Percentiles rank a stretch among this genome's conserved stretches.
Evolutionary conservation across 2,113 vertebrate genomes (phyloP).

Genomic region (Muscicapa adusta): DNA sequence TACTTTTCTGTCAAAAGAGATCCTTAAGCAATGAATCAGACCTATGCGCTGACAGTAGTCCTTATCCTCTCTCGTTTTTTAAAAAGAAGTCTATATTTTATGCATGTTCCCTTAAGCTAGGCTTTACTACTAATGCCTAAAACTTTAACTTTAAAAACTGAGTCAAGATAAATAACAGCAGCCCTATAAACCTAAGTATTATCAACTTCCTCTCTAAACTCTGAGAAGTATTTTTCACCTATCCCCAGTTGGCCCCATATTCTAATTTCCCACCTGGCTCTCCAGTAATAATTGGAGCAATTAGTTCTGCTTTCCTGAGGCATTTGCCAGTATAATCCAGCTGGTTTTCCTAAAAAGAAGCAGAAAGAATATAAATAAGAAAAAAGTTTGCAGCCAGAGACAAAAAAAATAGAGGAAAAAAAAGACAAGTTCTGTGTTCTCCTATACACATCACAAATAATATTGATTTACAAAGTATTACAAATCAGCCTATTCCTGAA

Average conservation of each 20-base stretch:
- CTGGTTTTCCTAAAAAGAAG: constrained; percentile 22
- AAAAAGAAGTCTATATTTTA: neutral
- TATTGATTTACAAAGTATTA: neutral
- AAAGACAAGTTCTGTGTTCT: neutral
- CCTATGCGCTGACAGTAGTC: neutral
- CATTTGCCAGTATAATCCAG: neutral
- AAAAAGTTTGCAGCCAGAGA: neutral
- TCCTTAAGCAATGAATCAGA: neutral
- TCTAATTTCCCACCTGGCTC: constrained; percentile 24
- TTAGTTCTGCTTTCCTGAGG: neutral
- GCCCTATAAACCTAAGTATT: neutral
- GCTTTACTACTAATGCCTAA: neutral
- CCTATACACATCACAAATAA: neutral
- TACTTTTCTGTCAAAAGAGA: neutral
- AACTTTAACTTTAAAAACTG: neutral
- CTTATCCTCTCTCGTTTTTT: neutral
- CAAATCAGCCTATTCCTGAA: neutral
- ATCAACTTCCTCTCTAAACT: neutral
- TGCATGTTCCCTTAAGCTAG: neutral
- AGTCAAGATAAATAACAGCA: neutral
- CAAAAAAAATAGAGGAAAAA: neutral
- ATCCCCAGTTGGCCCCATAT: neutral
- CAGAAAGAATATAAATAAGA: neutral
- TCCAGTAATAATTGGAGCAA: neutral
- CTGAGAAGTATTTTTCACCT: neutral